These are phyloP conservation scores for Mesopsocus fuscifrons DNA, from an alignment of 2,888 invertebrate genomes.

Conservation along the genomic window DNA sequence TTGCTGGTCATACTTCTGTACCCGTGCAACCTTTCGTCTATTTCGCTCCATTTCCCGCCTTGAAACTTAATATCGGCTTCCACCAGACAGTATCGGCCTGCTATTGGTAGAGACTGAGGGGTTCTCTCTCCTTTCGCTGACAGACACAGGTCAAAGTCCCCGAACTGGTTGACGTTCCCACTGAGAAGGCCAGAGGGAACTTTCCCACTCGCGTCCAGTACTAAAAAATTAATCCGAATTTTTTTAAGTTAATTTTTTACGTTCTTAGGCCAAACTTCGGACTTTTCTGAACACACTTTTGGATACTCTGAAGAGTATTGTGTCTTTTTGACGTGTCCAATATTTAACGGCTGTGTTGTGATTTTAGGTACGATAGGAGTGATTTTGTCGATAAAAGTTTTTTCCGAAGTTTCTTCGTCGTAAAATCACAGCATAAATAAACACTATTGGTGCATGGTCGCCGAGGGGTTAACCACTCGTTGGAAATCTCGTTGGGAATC, in stretches of 20 bases:
- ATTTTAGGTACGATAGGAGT: no score
- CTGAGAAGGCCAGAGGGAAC: slow-evolving; percentile 42
- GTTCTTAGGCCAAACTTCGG: background rate
- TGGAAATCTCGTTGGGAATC: no score
- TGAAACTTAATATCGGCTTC: slow-evolving; percentile 12
- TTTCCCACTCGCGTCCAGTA: slow-evolving; percentile 50
- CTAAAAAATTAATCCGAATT: slow-evolving; percentile 23
- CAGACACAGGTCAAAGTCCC: slow-evolving; percentile 48
- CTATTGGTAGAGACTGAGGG: background rate
- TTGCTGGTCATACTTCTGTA: slow-evolving; percentile 10
- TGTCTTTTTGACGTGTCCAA: slow-evolving; percentile 7
- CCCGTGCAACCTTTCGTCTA: slow-evolving; percentile 9
- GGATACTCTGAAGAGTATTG: no score
- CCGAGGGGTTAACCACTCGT: no score
- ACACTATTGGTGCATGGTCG: no score
- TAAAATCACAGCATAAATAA: no score
- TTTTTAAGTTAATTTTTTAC: slow-evolving; percentile 10
- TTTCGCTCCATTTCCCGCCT: background rate
- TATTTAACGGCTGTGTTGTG: slow-evolving; percentile 11
- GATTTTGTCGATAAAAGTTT: no score
- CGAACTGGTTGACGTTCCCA: slow-evolving; percentile 47
- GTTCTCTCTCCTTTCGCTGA: slow-evolving; percentile 12
- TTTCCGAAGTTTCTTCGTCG: no score
- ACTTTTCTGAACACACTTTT: background rate
- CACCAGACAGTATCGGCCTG: slow-evolving; percentile 18